Evolutionary conservation across 2,113 vertebrate genomes (phyloP), one percentile per base, ranked within the genome.

Genomic region (Periophthalmodon schlosseri): DNA sequence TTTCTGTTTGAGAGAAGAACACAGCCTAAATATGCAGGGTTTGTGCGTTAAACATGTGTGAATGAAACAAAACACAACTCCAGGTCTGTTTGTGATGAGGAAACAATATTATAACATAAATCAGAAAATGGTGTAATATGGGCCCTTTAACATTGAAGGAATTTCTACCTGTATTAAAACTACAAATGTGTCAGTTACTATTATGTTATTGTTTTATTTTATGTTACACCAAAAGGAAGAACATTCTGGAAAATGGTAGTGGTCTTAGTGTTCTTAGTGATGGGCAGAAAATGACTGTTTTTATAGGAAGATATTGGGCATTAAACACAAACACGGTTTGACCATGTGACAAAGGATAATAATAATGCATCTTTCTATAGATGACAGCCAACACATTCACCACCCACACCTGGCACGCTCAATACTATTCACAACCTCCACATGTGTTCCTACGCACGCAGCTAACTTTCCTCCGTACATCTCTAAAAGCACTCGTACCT

Each of bases 371-470:
- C 46, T 72, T 34, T 56, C 64, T 69, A 64, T 63, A 69, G 71
- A 78, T 73, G 68, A 67, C 78, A 67, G 65, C 49, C 58, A 12
- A 82, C 74, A 81, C 78, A 79, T 20, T n/a, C 65, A 52, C 75
- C 74, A 28, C 88, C 87, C 84, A 87, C 87, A 23, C 83, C 67
- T 82, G 72, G 68, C 80, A 79, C 83, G 77, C 80, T 86, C 65
- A 78, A 74, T 82, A 87, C 84, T 77, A 76, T 85, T 86, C 61
- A 77, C 84, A 86, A 81, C 84, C 79, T 83, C 80, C 79, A 86
- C 79, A 80, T 77, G 80, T 84, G 68, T 77, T 71, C 88, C 86
- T 84, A 88, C 88, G 12, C 78, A 70, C 81, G 72, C 78, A 88
- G 44, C 79, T 64, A 72, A 81, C 77, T 79, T 44, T 84, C 36